A percentile compares a stretch with the other conserved stretches of the same genome.
Conservation (phyloP, 2,113 vertebrate genomes). For the Dipodomys stephensi region DNA sequence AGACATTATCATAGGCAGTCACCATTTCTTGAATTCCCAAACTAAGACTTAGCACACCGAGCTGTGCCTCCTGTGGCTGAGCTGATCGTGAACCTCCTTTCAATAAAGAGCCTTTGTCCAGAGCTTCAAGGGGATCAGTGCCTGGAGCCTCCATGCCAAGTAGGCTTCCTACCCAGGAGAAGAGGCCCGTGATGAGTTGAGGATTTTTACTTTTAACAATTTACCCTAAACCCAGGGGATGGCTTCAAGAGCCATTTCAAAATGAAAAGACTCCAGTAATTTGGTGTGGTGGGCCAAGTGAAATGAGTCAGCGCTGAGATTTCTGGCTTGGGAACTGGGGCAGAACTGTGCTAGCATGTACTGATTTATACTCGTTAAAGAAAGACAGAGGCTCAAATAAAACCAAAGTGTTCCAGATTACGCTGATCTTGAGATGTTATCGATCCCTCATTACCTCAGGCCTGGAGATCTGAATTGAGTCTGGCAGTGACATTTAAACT, state of each 20-base stretch:
- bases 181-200: neutral
- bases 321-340: neutral
- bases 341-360: neutral
- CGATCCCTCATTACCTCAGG: neutral
- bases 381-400: neutral
- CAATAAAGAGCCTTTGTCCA: neutral
- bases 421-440: neutral
- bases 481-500: neutral
- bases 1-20: neutral
- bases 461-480: neutral
- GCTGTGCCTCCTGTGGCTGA: neutral
- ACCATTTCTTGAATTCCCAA: constrained; percentile 16
- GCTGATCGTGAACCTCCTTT: neutral
- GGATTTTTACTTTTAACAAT: neutral
- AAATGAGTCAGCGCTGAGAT: neutral
- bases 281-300: neutral
- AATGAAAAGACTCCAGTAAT: neutral
- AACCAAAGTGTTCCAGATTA: neutral
- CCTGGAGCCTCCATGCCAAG: neutral
- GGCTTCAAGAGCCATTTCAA: constrained; percentile 29
- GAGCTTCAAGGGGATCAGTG: neutral
- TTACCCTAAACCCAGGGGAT: neutral
- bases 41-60: neutral
- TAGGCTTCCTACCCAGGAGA: neutral
- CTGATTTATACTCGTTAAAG: neutral